Evolutionary conservation across 2,888 invertebrate genomes (phyloP), one percentile per base, ranked within the genome.

Genomic region (Drosophila quinaria): DNA sequence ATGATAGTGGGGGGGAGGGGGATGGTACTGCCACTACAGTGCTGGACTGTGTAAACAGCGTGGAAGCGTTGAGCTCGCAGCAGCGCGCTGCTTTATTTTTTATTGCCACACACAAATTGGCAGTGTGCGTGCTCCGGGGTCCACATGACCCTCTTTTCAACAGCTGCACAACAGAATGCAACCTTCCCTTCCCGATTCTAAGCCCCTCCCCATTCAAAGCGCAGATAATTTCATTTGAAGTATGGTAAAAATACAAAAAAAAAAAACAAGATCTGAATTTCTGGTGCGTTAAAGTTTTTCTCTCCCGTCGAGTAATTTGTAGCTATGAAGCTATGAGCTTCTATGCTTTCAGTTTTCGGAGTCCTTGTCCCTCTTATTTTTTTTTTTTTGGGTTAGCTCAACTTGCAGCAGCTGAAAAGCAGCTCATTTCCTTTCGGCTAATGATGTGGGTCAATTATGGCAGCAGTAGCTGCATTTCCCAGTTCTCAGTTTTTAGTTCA

Each of bases 401-500:
- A 82, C 81, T 80, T 75, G 76, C 70, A 70, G 74, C 78, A 76
- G 76, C 60, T 74, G 75, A 79, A 75, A 79, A 76, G 82, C 85
- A 87, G 81, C 84, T 85, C 89, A 85, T 85, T 85, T 85, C 84
- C 84, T 85, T 85, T 85, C 58, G 89, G 85, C 89, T 85, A 85
- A 85, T 85, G 84, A 85, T 85, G 89, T 85, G 84, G 84, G 84
- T 85, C 84, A 85, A 85, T 85, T 85, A 89, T 89, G 87, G 89
- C 85, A 64, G 74, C 60, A 74, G 51, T 61, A 58, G 61, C 69
- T 63, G 66, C 52, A 60, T 58, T 63, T 64, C 41, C 54, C 58
- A 67, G 63, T 39, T 42, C 46, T 33, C 71, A 60, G 60, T 56
- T 39, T 51, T 52, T 62, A 59, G 49, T 59, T 56, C 42, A 31